phyloP scores from a whole-genome alignment of 2,888 invertebrate species.

The Protula sp. region DNA sequence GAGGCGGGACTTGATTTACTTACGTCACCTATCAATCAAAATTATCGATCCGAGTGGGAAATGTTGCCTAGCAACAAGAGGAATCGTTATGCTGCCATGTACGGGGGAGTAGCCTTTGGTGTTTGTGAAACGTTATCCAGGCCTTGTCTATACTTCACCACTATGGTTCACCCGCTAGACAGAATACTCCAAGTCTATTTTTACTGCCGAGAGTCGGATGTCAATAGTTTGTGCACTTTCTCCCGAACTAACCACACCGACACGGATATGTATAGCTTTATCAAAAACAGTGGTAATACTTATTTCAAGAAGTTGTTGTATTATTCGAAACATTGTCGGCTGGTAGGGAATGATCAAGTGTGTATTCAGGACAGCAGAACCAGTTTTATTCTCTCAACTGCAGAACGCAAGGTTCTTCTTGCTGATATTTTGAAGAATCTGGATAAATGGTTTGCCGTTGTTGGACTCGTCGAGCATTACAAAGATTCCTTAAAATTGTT shows the following conservation, averaged over 20 bases:
- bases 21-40: not conserved
- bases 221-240: not conserved
- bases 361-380: slow-evolving; percentile 5
- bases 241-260: not conserved
- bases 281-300: slow-evolving; percentile 1
- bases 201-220: not conserved
- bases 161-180: slow-evolving; percentile 6
- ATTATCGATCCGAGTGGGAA: slow-evolving; percentile 8
- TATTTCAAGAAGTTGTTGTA: slow-evolving; percentile 11
- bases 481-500: slow-evolving; percentile 2
- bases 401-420: slow-evolving; percentile 1
- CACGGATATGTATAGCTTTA: not conserved
- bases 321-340: slow-evolving; percentile 8
- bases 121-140: slow-evolving; percentile 5
- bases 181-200: slow-evolving; percentile 6
- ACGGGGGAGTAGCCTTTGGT: slow-evolving; percentile 10
- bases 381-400: slow-evolving; percentile 2
- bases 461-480: slow-evolving; percentile 3
- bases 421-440: slow-evolving; percentile 6
- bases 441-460: slow-evolving; percentile 7
- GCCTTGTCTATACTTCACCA: slow-evolving; percentile 3
- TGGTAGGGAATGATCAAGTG: slow-evolving; percentile 7
- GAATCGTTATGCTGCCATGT: slow-evolving; percentile 2
- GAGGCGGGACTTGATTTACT: not conserved
- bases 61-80: not conserved